Conservation (phyloP, 2,888 invertebrate species). For the Nematopogon swammerdamellus region DNA sequence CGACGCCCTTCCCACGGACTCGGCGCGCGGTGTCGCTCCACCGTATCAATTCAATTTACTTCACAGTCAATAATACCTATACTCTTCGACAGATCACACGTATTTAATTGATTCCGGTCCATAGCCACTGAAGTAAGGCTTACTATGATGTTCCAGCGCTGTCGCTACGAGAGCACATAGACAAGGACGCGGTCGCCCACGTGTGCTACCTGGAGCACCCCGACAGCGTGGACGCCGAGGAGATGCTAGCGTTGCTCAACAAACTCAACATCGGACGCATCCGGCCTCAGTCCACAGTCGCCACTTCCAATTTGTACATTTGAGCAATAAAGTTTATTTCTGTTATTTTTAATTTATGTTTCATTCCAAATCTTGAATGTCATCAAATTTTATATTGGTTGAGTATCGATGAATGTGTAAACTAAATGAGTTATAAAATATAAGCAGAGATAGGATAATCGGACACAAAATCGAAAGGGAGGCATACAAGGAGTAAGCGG, state of each 20-base stretch:
- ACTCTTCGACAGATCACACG: no score
- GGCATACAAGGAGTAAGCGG: no score
- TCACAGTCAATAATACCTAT: no score
- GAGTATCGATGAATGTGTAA: no score
- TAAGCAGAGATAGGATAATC: no score
- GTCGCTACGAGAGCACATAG: slow-evolving; percentile 28
- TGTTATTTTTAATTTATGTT: slow-evolving; percentile 2
- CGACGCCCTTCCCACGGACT: no score
- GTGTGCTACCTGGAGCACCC: slow-evolving; percentile 35
- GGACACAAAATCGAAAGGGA: no score
- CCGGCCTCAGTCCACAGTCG: slow-evolving; percentile 17
- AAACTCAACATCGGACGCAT: slow-evolving; percentile 25
- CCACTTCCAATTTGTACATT: slow-evolving; percentile 41
- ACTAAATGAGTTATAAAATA: no score
- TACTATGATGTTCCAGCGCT: slow-evolving; percentile 45
- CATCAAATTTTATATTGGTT: neutral
- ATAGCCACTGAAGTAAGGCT: no score
- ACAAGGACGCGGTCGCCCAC: slow-evolving; percentile 25
- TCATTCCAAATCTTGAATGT: neutral
- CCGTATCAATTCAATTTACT: no score
- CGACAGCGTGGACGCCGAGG: slow-evolving; percentile 28
- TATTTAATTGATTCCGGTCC: no score
- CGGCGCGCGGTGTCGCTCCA: no score
- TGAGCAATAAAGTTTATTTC: slow-evolving; percentile 16
- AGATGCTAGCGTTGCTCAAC: slow-evolving; percentile 26